Evolutionary conservation across 2,797 vertebrate species (phyloP), one percentile per base, ranked within the genome.

Genomic region (Eulemur rubriventer): DNA sequence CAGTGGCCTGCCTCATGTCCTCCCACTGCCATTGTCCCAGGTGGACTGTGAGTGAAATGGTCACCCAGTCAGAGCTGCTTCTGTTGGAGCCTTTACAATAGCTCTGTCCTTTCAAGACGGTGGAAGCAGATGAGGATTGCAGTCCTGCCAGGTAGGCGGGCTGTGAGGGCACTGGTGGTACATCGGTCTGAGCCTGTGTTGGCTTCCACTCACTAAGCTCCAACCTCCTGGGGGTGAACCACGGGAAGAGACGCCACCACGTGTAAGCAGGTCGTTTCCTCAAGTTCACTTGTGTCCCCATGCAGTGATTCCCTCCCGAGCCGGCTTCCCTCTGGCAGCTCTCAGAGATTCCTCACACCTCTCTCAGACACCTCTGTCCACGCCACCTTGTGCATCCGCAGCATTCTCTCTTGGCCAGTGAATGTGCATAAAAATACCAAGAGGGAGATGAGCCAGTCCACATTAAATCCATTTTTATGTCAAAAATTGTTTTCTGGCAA

Each of bases 281-380:
- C 41, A 61, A 8, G n/a, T 41, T 63, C 61, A 0, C 6, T n/a
- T 6, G 11, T 12, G 57, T 69, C 65, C 55, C 67, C 8, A 26
- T 16, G 46, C n/a, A 10, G 46, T 4, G 10, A 52, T 38, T 52
- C 38, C 67, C 63, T 20, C 16, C 52, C 11, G 9, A 38, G 75
- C 22, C 1, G 8, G 26, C 5, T 61, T 7, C 48, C 13, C 26
- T n/a, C 8, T 1, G 1, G 1, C 0, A 1, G 12, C 14, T 63
- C 16, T 17, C 1, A 1, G 48, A 41, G 33, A 28, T 17, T 52
- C 30, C 17, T 20, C 17, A 26, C 20, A 0, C 14, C 50, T 11
- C 10, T n/a, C 35, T 28, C 35, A 11, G 78, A 30, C 26, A 1
- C 10, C 38, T 41, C 16, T 22, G 28, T 46, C 28, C 59, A 33